A percentile compares a stretch with the other conserved stretches of the same genome.
Conservation (phyloP, 1,140 invertebrate genomes). For the Drosophila nebulosa region DNA sequence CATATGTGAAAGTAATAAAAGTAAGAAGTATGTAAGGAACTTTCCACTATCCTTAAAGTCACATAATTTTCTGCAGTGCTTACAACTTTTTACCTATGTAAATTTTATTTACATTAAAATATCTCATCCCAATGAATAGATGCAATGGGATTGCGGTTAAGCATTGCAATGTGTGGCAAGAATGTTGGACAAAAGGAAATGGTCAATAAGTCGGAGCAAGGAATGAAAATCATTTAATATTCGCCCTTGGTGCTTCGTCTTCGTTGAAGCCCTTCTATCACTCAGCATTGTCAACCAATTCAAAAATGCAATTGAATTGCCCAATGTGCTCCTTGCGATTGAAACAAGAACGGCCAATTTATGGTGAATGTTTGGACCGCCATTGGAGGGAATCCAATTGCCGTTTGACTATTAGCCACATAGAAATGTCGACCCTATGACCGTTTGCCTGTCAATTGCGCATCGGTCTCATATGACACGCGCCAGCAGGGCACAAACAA, state of each 20-base stretch:
- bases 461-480: slow-evolving; percentile 62
- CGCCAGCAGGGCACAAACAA: slow-evolving; percentile 1
- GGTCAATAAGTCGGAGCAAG: background rate
- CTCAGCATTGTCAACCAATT: slow-evolving; percentile 20
- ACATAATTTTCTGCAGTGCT: background rate
- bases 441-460: slow-evolving; percentile 64
- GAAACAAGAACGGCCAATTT: slow-evolving; percentile 59
- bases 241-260: background rate
- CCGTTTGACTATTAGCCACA: slow-evolving; percentile 30
- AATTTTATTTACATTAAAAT: background rate
- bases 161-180: no score
- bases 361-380: slow-evolving; percentile 38
- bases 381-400: slow-evolving; percentile 10
- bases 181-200: background rate
- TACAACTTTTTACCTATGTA: background rate
- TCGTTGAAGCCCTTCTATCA: slow-evolving; percentile 17
- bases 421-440: slow-evolving; percentile 6
- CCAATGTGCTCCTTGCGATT: slow-evolving; percentile 41
- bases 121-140: background rate
- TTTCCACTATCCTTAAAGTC: background rate
- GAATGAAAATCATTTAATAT: background rate
- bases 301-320: slow-evolving; percentile 56
- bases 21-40: background rate
- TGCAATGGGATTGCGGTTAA: background rate
- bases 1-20: background rate